Evolutionary conservation across 2,888 invertebrate genomes (phyloP), one percentile per base, ranked within the genome.

Genomic region (Thecocarcelia acutangulata): DNA sequence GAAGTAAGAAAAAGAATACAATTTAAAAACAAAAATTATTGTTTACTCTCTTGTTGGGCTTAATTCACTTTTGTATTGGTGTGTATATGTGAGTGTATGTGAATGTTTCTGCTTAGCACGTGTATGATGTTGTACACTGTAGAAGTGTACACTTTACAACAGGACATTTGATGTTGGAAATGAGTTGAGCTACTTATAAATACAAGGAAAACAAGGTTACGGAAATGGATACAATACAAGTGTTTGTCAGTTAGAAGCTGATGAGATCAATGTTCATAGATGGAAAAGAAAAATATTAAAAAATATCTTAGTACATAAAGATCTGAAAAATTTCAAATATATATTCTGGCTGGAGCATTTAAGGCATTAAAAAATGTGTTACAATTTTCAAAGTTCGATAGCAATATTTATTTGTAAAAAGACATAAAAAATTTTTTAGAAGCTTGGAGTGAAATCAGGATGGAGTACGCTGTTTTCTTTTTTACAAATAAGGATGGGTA

Each of bases 1-100:
- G 85, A 84, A 83, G 83, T 84, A 83, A 56, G 17, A 44, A 69
- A 76, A 63, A 37, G 80, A 56, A 42, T 56, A 50, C n/a, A 54
- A 64, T 61, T 75, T 33, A 33, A 40, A 61, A 69, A 59, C 48
- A 77, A 82, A 83, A 83, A 85, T 84, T 84, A 85, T 85, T 85
- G 84, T 85, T 83, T 84, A 64, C 66, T 79, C 66, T 83, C 78
- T 85, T 83, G 79, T 82, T 84, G 83, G 84, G 83, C 76, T 77
- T 61, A 78, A 82, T 82, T 82, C 61, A 66, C 70, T 74, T 75
- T 82, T 74, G 77, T 78, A 74, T 81, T 76, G 70, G 59, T 75
- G 66, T 80, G 46, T 72, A 37, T 56, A n/a, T n/a, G n/a, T n/a
- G n/a, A n/a, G 21, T 70, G 33, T 33, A 9, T 70, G 21, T 70